A percentile compares a stretch with the other conserved stretches of the same genome.
Evolutionary conservation across 2,797 vertebrate genomes (phyloP).

Genomic region (Enteromius radiatus): DNA sequence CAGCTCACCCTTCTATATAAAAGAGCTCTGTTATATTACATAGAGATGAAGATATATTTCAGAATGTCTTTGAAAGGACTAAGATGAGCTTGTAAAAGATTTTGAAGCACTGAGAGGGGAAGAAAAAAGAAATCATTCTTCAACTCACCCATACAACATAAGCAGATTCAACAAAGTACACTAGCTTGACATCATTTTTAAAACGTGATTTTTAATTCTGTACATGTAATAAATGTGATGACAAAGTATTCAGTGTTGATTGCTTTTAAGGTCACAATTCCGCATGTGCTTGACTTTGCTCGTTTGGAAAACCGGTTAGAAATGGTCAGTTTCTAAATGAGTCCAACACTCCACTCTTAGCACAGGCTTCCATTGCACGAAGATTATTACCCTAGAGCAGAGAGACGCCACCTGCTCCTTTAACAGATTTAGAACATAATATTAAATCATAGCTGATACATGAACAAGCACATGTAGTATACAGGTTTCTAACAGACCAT

Average conservation of each 20-base stretch:
- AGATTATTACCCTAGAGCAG: constrained; percentile 49
- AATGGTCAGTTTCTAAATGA: constrained; percentile 50
- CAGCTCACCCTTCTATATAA: constrained; percentile 12
- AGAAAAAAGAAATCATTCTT: constrained; percentile 5
- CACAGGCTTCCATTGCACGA: constrained; percentile 53
- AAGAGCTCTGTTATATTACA: constrained; percentile 9
- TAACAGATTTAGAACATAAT: constrained; percentile 51
- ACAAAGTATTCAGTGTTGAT: constrained; percentile 64
- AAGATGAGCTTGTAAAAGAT: neutral
- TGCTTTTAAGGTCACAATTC: constrained; percentile 61
- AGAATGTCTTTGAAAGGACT: neutral
- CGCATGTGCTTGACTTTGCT: constrained; percentile 48
- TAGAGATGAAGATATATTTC: neutral
- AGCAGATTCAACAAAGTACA: constrained; percentile 63
- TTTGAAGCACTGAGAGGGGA: neutral
- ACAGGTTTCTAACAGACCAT: constrained; percentile 48
- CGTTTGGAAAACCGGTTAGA: constrained; percentile 41
- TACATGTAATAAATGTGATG: constrained; percentile 81
- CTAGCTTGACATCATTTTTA: constrained; percentile 69
- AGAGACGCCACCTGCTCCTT: constrained; percentile 24
- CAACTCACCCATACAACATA: constrained; percentile 50
- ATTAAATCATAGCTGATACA: constrained; percentile 45
- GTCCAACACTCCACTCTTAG: constrained; percentile 25
- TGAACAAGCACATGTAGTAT: constrained; percentile 44
- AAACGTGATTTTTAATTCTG: constrained; percentile 78